These are phyloP conservation scores for Myotis davidii DNA, from an alignment of 2,113 vertebrate species.

Conservation along the genomic window DNA sequence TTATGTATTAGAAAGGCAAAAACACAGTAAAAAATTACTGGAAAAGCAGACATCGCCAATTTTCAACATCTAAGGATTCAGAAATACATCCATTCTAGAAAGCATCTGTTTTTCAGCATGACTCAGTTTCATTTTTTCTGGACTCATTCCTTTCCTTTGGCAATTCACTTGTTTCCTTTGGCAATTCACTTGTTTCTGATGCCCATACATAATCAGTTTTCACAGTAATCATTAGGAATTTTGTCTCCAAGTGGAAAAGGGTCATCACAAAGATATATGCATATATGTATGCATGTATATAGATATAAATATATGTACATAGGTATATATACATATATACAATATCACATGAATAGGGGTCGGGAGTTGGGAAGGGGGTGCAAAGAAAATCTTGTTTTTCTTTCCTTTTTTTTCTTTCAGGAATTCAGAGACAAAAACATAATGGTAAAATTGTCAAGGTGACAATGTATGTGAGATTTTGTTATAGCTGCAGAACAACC, in stretches of 20 bases:
- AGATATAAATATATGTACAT: too few species aligned
- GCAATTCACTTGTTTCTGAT: neutral
- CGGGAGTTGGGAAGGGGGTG: neutral
- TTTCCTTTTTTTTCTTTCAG: neutral
- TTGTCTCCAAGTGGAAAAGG: neutral
- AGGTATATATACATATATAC: too few species aligned
- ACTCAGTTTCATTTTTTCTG: neutral
- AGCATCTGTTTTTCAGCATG: neutral
- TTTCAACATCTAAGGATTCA: neutral
- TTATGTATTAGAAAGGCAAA: constrained; percentile 32
- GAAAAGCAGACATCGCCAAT: neutral
- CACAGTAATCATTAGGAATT: neutral
- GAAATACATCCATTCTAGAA: neutral
- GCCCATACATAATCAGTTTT: neutral
- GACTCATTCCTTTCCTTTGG: neutral
- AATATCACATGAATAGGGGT: neutral
- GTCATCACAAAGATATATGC: neutral
- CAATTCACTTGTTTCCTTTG: neutral
- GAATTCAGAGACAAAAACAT: neutral
- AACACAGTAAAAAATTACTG: neutral
- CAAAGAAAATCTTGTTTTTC: neutral
- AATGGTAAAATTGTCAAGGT: neutral
- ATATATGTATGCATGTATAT: too few species aligned
- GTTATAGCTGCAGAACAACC: neutral
- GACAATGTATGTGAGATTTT: neutral